Evolutionary conservation across 2,113 vertebrate genomes (phyloP).

Genomic region (Hemichromis elongatus): DNA sequence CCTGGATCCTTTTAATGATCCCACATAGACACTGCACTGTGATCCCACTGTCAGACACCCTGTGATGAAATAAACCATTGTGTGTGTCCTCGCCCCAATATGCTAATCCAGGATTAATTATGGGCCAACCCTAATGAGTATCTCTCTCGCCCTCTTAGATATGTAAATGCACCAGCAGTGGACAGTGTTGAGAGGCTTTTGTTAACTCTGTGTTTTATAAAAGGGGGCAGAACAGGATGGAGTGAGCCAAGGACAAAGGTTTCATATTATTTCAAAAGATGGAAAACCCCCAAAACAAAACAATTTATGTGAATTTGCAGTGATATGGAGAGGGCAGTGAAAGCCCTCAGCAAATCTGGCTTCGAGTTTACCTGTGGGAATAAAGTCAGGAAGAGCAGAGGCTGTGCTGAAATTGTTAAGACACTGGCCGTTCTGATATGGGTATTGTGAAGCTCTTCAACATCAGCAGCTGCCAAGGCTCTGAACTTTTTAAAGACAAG

Average conservation of each 20-base stretch:
- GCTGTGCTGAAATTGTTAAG: not conserved
- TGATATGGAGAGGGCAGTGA: not conserved
- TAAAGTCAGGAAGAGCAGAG: not conserved
- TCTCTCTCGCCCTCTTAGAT: constrained; percentile 61
- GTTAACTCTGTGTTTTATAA: constrained; percentile 21
- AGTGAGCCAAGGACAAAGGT: constrained; percentile 4
- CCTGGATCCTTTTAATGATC: constrained; percentile 58
- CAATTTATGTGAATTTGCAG: not conserved
- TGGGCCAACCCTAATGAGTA: constrained; percentile 59
- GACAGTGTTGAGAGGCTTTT: constrained; percentile 45
- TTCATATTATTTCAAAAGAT: constrained; percentile 19
- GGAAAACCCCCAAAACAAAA: not conserved
- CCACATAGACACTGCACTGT: constrained; percentile 43
- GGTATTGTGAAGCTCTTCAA: not conserved
- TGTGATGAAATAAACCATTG: constrained; percentile 66
- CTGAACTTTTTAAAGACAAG: not conserved
- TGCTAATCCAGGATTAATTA: constrained; percentile 71
- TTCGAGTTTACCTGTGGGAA: not conserved
- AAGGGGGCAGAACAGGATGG: constrained; percentile 1
- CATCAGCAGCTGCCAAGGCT: not conserved
- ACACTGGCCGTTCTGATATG: not conserved
- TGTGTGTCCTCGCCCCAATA: constrained; percentile 61
- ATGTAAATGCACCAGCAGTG: constrained; percentile 62
- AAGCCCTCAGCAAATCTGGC: not conserved
- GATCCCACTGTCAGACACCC: constrained; percentile 51